phyloP scores from a whole-genome alignment of 2,113 vertebrate genomes.

The Indicator indicator region DNA sequence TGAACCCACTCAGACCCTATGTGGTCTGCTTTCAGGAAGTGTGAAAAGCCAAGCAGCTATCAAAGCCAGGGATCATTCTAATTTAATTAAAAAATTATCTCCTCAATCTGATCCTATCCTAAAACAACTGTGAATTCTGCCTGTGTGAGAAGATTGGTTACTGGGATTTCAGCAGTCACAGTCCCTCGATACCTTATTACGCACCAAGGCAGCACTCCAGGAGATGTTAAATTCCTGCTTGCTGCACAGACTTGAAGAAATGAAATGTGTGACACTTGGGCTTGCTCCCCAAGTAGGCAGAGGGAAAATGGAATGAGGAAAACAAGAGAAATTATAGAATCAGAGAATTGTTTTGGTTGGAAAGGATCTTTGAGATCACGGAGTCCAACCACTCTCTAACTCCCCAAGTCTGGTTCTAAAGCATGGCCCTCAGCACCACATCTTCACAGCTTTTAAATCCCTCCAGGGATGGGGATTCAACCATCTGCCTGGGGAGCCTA shows the following conservation, averaged over 20 bases:
- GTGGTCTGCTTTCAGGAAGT: neutral
- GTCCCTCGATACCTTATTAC: neutral
- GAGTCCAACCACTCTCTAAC: too few relatives aligned
- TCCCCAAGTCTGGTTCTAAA: too few relatives aligned
- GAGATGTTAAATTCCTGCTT: neutral
- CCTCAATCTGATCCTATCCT: neutral
- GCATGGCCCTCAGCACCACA: too few relatives aligned
- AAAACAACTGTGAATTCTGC: neutral
- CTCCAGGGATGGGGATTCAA: too few relatives aligned
- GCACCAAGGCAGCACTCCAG: neutral
- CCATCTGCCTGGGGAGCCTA: too few relatives aligned
- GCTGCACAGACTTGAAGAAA: neutral
- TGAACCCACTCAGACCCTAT: neutral
- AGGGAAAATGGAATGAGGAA: neutral
- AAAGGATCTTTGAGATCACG: too few relatives aligned
- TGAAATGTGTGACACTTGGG: neutral
- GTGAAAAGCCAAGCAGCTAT: neutral
- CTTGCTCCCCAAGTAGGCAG: neutral
- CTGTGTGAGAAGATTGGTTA: neutral
- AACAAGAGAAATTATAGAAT: neutral
- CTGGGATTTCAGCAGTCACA: neutral
- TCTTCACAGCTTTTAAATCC: too few relatives aligned
- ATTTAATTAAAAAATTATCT: constrained; percentile 44
- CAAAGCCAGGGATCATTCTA: neutral
- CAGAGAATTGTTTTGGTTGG: too few relatives aligned